phyloP scores from a whole-genome alignment of 1,140 invertebrate species.

The Papilio xuthus region DNA sequence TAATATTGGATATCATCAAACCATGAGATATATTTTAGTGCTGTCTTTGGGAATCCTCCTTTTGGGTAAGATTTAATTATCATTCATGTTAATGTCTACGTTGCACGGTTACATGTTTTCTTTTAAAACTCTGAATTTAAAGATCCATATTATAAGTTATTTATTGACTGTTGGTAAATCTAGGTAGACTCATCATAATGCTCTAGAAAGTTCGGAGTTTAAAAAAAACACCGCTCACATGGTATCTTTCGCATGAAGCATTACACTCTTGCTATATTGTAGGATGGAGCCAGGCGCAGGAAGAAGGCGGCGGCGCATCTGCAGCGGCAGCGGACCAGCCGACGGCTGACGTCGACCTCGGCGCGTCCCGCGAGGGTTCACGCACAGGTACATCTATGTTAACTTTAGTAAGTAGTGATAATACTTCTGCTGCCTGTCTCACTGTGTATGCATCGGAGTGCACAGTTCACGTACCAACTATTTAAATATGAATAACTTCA shows the following conservation, averaged over 20 bases:
- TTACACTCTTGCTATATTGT: conserved; percentile 30
- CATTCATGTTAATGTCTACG: conserved; percentile 1
- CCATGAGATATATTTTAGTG: conserved; percentile 34
- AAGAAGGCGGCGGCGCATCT: conserved; percentile 50
- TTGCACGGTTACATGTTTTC: background rate
- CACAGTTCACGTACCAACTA: background rate
- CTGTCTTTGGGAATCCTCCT: conserved; percentile 22
- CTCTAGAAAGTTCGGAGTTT: conserved; percentile 4
- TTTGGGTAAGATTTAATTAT: conserved; percentile 24
- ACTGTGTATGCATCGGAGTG: too few species aligned
- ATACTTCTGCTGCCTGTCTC: too few species aligned
- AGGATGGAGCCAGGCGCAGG: conserved; percentile 61
- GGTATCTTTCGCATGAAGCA: background rate
- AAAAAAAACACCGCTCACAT: background rate
- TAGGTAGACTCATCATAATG: background rate
- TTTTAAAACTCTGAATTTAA: background rate
- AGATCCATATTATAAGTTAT: background rate
- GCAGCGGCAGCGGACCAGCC: conserved; percentile 59
- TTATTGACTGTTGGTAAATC: background rate
- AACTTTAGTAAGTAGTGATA: too few species aligned
- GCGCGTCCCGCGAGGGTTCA: conserved; percentile 70
- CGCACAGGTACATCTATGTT: conserved; percentile 60
- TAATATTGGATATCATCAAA: background rate
- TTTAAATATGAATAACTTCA: too few species aligned
- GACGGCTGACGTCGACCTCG: conserved; percentile 69